Percentiles rank a stretch among this genome's conserved stretches.
Conservation (phyloP, 2,113 vertebrate genomes). For the Genyomyrus donnyi region DNA sequence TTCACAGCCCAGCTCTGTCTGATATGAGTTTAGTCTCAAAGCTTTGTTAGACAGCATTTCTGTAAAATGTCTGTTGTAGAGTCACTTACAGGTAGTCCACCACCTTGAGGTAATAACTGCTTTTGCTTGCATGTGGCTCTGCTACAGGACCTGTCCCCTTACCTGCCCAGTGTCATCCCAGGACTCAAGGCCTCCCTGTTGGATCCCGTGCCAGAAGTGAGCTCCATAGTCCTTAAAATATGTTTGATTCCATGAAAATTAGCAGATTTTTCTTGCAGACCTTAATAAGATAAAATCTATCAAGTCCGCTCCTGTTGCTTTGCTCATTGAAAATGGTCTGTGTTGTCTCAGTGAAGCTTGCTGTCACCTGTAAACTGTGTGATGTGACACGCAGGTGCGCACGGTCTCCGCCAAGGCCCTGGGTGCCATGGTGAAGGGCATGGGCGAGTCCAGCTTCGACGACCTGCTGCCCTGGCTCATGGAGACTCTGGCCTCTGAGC, state of each 20-base stretch:
- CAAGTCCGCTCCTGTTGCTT: neutral
- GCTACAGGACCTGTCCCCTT: conserved; percentile 86
- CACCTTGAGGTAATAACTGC: neutral
- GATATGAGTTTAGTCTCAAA: neutral
- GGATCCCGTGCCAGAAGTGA: conserved; percentile 94
- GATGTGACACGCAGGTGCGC: conserved; percentile 70
- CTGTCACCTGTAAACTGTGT: neutral
- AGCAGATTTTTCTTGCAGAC: neutral
- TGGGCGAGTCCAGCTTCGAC: conserved; percentile 94
- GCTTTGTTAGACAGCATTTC: neutral
- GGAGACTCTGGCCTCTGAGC: conserved; percentile 93
- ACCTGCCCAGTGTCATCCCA: conserved; percentile 91
- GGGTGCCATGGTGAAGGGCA: conserved; percentile 98
- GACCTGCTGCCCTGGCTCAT: conserved; percentile 95
- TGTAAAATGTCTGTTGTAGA: neutral
- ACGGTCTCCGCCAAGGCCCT: conserved; percentile 94
- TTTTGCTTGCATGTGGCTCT: neutral
- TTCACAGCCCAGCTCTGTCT: neutral
- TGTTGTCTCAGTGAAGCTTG: neutral
- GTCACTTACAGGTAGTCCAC: no score
- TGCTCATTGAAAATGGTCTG: neutral
- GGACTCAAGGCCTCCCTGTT: conserved; percentile 88
- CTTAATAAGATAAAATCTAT: neutral
- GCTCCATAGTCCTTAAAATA: neutral
- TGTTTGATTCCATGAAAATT: neutral